Percentiles rank a stretch among this genome's conserved stretches.
Evolutionary conservation across 2,888 invertebrate genomes (phyloP).

Genomic region (Cosmopolites sordidus): DNA sequence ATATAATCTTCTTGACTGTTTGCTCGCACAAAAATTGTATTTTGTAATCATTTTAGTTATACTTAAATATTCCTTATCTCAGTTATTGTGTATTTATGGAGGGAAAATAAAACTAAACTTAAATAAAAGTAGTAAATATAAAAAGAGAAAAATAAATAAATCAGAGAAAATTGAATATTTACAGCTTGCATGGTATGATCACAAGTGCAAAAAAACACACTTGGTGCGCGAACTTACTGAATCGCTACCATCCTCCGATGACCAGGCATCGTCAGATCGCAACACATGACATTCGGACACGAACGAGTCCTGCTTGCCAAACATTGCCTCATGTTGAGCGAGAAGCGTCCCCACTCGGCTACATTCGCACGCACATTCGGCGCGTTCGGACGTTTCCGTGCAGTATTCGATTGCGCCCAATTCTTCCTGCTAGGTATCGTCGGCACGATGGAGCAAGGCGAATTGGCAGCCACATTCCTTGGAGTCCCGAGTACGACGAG

Average conservation of each 20-base stretch:
- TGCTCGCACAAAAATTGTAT: no score
- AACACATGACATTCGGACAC: slow-evolving; percentile 19
- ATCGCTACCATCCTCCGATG: slow-evolving; percentile 6
- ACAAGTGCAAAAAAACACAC: slow-evolving; percentile 14
- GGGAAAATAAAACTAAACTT: no score
- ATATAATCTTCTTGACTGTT: no score
- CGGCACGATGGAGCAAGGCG: slow-evolving; percentile 81
- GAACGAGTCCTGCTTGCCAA: slow-evolving; percentile 16
- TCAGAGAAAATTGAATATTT: slow-evolving; percentile 24
- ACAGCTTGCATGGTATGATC: slow-evolving; percentile 33
- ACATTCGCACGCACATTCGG: slow-evolving; percentile 8
- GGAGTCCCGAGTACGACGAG: slow-evolving; percentile 66
- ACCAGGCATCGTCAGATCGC: slow-evolving; percentile 8
- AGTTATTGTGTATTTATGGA: no score
- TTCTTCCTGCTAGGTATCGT: slow-evolving; percentile 59
- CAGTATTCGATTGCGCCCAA: slow-evolving; percentile 13
- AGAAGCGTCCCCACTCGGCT: slow-evolving; percentile 19
- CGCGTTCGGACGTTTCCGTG: slow-evolving; percentile 18
- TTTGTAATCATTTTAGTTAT: no score
- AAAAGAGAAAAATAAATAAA: no score
- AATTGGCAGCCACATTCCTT: slow-evolving; percentile 89
- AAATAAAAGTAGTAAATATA: no score
- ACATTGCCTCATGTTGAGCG: slow-evolving; percentile 23
- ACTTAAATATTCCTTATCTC: no score
- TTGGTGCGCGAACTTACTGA: slow-evolving; percentile 10